These are phyloP conservation scores for Chaunax sp. DNA, from an alignment of 2,797 vertebrate genomes.

Conservation along the genomic window DNA sequence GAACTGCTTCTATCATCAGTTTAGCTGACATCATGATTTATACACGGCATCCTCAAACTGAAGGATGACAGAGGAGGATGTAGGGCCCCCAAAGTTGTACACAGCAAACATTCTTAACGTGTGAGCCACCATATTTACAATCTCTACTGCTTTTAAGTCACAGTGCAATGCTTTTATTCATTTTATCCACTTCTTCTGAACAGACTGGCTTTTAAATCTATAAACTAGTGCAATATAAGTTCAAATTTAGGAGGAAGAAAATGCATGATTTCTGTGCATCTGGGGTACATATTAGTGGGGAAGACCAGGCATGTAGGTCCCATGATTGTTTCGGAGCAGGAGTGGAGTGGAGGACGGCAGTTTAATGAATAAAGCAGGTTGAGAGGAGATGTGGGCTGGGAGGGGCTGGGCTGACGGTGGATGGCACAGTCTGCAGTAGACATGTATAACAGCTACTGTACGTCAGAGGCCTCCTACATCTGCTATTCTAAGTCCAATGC, in stretches of 20 bases:
- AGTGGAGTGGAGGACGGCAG: slow-evolving; percentile 39
- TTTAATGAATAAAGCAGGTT: slow-evolving; percentile 73
- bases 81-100: no score
- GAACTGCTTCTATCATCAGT: slow-evolving; percentile 14
- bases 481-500: no score
- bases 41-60: neutral
- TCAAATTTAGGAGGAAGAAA: slow-evolving; percentile 40
- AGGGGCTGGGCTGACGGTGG: slow-evolving; percentile 47
- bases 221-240: slow-evolving; percentile 3
- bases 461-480: no score
- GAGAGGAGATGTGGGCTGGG: slow-evolving; percentile 36
- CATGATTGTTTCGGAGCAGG: slow-evolving; percentile 68
- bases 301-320: slow-evolving; percentile 70
- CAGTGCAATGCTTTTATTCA: neutral
- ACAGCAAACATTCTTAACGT: no score
- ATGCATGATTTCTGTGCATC: slow-evolving; percentile 59
- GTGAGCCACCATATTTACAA: neutral
- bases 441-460: no score
- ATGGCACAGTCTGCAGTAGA: slow-evolving; percentile 24
- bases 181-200: neutral
- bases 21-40: slow-evolving; percentile 23
- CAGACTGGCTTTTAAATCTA: no score
- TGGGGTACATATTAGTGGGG: slow-evolving; percentile 78
- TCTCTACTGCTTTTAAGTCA: neutral
- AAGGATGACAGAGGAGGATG: neutral